phyloP scores from a whole-genome alignment of 1,140 invertebrate genomes.

The Conus ventricosus region DNA sequence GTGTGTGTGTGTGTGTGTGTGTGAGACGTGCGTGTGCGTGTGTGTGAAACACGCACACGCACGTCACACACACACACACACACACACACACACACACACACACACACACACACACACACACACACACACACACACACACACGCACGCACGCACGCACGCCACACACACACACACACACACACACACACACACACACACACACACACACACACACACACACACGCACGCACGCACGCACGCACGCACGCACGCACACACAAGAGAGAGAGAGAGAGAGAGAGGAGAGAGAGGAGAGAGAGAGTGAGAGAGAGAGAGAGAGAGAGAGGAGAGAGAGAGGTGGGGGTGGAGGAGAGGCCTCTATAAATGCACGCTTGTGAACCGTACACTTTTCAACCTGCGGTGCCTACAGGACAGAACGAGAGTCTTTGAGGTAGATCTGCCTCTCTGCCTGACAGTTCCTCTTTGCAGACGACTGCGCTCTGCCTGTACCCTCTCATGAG shows the following conservation, averaged over 20 bases:
- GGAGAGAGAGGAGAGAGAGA: not conserved
- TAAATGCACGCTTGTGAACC: too few relatives aligned
- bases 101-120: slow-evolving; percentile 10
- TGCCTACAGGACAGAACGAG: too few relatives aligned
- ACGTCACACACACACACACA: not conserved
- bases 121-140: slow-evolving; percentile 6
- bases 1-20: too few relatives aligned
- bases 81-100: slow-evolving; percentile 19
- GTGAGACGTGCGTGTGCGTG: too few relatives aligned
- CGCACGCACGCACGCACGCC: not conserved
- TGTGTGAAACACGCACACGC: too few relatives aligned
- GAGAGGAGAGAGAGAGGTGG: not conserved
- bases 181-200: not conserved
- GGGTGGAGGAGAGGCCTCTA: too few relatives aligned
- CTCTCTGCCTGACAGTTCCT: too few relatives aligned
- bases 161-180: not conserved
- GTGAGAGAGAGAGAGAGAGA: not conserved
- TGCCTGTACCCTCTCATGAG: too few relatives aligned
- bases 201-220: not conserved
- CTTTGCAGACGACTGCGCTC: too few relatives aligned
- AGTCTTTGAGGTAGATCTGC: too few relatives aligned
- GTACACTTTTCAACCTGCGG: too few relatives aligned
- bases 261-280: too few relatives aligned
- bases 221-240: not conserved
- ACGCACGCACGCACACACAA: not conserved